Percentiles rank a stretch among this genome's conserved stretches.
phyloP scores from a whole-genome alignment of 1,140 invertebrate species.

The Magallana gigas region DNA sequence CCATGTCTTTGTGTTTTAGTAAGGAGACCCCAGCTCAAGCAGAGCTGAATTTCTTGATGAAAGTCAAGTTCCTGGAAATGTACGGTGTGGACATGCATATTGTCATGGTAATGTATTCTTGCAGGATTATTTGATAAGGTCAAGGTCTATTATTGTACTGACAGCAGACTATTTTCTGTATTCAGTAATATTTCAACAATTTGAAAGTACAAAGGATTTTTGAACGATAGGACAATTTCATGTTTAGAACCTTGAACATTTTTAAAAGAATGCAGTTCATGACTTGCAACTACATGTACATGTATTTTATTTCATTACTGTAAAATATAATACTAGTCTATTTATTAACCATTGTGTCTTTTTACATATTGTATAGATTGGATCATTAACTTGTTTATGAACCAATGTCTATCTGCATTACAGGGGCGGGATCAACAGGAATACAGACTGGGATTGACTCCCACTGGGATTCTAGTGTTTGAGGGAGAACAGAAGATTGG shows the following conservation, averaged over 20 bases:
- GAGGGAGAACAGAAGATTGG: slow-evolving; percentile 97
- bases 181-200: too few relatives aligned
- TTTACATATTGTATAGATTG: not conserved
- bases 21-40: slow-evolving; percentile 86
- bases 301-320: too few relatives aligned
- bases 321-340: too few relatives aligned
- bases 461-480: slow-evolving; percentile 97
- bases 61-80: slow-evolving; percentile 91
- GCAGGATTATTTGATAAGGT: not conserved
- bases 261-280: too few relatives aligned
- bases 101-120: slow-evolving; percentile 82
- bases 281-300: too few relatives aligned
- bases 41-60: slow-evolving; percentile 88
- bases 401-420: slow-evolving; percentile 59
- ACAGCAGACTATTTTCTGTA: too few relatives aligned
- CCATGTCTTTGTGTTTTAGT: slow-evolving; percentile 75
- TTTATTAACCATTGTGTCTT: too few relatives aligned
- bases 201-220: too few relatives aligned
- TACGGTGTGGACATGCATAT: slow-evolving; percentile 90
- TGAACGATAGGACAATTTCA: too few relatives aligned
- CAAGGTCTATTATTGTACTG: not conserved
- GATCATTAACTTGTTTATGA: too few relatives aligned
- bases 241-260: too few relatives aligned
- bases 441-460: slow-evolving; percentile 97
- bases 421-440: slow-evolving; percentile 98